A percentile compares a stretch with the other conserved stretches of the same genome.
Evolutionary conservation across 2,888 invertebrate genomes (phyloP).

Genomic region (Andrena trimmerana): DNA sequence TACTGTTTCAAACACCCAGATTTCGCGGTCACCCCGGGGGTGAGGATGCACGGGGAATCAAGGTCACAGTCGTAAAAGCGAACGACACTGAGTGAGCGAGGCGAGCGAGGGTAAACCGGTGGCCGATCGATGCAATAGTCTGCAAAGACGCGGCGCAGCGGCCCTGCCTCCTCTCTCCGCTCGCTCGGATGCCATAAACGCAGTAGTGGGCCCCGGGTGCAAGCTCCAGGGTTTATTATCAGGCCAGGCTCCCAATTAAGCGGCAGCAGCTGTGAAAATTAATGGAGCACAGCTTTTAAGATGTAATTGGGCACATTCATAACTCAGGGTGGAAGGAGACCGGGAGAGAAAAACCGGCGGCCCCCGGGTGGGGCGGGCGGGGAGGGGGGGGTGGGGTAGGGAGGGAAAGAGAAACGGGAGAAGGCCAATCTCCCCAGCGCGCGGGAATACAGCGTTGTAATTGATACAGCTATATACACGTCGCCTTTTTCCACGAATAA

Average conservation of each 20-base stretch:
- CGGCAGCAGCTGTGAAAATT: conserved; percentile 89
- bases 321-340: conserved; percentile 84
- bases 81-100: conserved; percentile 57
- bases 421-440: conserved; percentile 62
- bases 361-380: conserved; percentile 41
- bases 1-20: conserved; percentile 26
- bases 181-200: conserved; percentile 79
- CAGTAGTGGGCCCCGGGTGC: conserved; percentile 80
- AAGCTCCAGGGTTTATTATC: conserved; percentile 86
- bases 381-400: not conserved
- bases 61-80: conserved; percentile 78
- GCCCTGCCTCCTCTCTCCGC: conserved; percentile 22
- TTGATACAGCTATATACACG: conserved; percentile 70
- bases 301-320: conserved; percentile 89
- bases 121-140: conserved; percentile 76
- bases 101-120: conserved; percentile 59
- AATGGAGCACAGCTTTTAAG: conserved; percentile 89
- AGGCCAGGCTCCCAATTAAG: conserved; percentile 88
- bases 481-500: conserved; percentile 49
- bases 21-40: conserved; percentile 64
- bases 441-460: conserved; percentile 67
- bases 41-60: conserved; percentile 70
- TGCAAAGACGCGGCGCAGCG: conserved; percentile 68
- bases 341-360: conserved; percentile 58
- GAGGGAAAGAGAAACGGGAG: conserved; percentile 32